phyloP scores from a whole-genome alignment of 1,140 invertebrate genomes.

The Vollenhovia emeryi region DNA sequence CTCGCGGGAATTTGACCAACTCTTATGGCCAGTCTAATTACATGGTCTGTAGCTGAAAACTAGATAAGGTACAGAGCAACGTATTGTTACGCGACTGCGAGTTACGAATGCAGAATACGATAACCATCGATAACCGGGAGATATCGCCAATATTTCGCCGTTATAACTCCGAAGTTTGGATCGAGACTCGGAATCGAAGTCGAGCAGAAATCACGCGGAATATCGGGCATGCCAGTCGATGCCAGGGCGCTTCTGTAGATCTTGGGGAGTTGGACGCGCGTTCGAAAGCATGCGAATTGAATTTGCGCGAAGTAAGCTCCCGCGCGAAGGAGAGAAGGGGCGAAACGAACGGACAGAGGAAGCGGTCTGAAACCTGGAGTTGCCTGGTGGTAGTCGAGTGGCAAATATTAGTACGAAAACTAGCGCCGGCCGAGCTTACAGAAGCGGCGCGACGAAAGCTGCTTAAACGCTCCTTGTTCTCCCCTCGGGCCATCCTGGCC shows the following conservation, averaged over 20 bases:
- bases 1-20: too few relatives aligned
- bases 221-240: constrained; percentile 16
- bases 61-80: not conserved
- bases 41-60: not conserved
- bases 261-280: constrained; percentile 56
- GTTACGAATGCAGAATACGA: not conserved
- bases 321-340: constrained; percentile 1
- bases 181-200: constrained; percentile 4
- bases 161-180: not conserved
- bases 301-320: constrained; percentile 51
- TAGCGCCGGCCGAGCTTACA: constrained; percentile 78
- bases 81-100: too few relatives aligned
- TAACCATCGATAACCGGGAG: not conserved
- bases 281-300: constrained; percentile 52
- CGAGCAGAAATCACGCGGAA: constrained; percentile 40
- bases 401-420: constrained; percentile 86
- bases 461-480: constrained; percentile 80
- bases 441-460: constrained; percentile 83
- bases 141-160: not conserved
- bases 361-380: constrained; percentile 54
- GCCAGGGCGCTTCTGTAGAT: constrained; percentile 8
- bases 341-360: constrained; percentile 41
- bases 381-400: constrained; percentile 80
- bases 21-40: too few relatives aligned
- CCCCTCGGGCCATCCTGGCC: not conserved